These are phyloP conservation scores for Hypothenemus hampei DNA, from an alignment of 1,140 invertebrate genomes.

Conservation along the genomic window DNA sequence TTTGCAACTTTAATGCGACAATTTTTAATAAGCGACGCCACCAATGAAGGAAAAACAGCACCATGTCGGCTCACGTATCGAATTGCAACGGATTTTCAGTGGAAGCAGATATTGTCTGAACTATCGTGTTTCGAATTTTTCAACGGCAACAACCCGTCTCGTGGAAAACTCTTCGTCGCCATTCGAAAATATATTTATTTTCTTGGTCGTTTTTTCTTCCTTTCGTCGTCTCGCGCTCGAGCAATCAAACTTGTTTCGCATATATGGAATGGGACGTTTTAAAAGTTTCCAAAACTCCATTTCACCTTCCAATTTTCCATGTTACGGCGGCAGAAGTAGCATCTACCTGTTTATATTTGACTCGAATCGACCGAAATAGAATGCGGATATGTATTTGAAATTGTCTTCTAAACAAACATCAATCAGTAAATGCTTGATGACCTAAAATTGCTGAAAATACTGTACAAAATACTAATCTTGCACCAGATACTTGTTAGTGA, in stretches of 20 bases:
- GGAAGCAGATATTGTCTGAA: conserved; percentile 21
- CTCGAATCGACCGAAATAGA: too few species aligned
- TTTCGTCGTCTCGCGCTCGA: background rate
- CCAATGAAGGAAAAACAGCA: background rate
- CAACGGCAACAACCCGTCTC: too few species aligned
- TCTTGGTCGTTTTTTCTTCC: background rate
- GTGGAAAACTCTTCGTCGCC: conserved; percentile 13
- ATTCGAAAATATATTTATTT: conserved; percentile 11
- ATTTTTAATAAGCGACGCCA: too few species aligned
- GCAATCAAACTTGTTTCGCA: conserved; percentile 22
- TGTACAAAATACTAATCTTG: too few species aligned
- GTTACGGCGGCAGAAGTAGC: too few species aligned
- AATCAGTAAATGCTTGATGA: too few species aligned
- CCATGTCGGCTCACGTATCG: conserved; percentile 13
- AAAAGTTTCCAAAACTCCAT: conserved; percentile 10
- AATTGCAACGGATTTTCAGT: conserved; percentile 16
- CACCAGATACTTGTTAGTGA: too few species aligned
- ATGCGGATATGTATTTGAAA: too few species aligned
- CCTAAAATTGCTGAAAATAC: too few species aligned
- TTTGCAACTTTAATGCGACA: background rate
- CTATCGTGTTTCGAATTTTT: conserved; percentile 18
- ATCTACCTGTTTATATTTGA: too few species aligned
- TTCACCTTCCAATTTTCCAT: too few species aligned
- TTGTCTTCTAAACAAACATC: too few species aligned
- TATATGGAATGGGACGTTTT: conserved; percentile 14